Conservation (phyloP, 2,797 vertebrate species). For the Hydrolagus colliei region DNA sequence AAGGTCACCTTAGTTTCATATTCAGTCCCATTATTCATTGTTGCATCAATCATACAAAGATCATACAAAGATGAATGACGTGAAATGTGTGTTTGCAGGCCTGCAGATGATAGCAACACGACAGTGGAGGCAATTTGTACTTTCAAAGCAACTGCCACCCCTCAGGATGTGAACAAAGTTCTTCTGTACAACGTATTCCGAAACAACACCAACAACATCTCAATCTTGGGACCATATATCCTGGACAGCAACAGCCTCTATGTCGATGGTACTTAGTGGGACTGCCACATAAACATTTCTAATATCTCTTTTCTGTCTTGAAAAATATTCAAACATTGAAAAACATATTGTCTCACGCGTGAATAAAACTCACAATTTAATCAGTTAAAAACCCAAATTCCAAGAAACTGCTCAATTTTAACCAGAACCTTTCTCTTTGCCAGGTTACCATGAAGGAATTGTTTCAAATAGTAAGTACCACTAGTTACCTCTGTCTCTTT, state of each 20-base stretch:
- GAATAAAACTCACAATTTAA: not conserved
- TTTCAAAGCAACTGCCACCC: not conserved
- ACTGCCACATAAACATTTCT: not conserved
- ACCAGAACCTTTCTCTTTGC: not conserved
- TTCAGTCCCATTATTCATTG: no score
- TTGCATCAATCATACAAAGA: no score
- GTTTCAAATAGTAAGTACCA: slow-evolving; percentile 13
- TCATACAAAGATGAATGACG: no score
- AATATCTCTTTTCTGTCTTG: not conserved
- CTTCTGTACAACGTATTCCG: slow-evolving; percentile 8
- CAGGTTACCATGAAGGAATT: slow-evolving; percentile 20
- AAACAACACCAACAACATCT: not conserved
- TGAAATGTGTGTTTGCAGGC: not conserved
- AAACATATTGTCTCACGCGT: not conserved
- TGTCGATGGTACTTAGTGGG: slow-evolving; percentile 1
- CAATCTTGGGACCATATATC: not conserved
- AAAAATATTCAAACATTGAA: not conserved
- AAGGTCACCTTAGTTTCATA: not conserved
- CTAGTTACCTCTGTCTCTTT: no score
- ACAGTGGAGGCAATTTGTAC: not conserved
- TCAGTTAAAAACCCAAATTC: not conserved
- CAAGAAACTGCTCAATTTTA: not conserved
- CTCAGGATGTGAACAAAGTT: slow-evolving; percentile 4
- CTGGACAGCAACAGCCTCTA: slow-evolving; percentile 16
- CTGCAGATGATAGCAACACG: not conserved